Conservation (phyloP, 2,797 vertebrate genomes). For the Phrynocephalus vlangalii region DNA sequence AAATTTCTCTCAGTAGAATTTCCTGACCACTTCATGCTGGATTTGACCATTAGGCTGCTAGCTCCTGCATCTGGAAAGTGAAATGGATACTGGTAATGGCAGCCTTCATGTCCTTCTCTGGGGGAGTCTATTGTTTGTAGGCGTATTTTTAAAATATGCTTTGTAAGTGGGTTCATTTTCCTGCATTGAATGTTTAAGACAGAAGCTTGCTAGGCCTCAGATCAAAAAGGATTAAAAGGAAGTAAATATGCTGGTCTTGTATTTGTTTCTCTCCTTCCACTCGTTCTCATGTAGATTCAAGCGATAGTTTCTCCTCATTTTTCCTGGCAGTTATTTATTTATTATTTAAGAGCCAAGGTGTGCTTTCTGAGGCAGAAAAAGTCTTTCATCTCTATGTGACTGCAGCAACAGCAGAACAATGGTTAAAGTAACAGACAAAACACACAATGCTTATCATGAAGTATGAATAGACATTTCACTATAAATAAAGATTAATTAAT, state of each 20-base stretch:
- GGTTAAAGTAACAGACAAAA: constrained; percentile 67
- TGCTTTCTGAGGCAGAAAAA: constrained; percentile 62
- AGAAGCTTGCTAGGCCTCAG: not conserved
- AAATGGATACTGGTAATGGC: constrained; percentile 9
- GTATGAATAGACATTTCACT: not conserved
- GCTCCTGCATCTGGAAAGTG: constrained; percentile 16
- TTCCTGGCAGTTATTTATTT: constrained; percentile 61
- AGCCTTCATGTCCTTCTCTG: not conserved
- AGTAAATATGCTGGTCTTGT: not conserved
- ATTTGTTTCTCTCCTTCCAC: not conserved
- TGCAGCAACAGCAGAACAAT: constrained; percentile 55
- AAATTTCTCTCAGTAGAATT: not conserved
- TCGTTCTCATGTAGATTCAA: not conserved
- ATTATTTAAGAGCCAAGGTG: constrained; percentile 57
- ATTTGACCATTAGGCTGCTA: not conserved
- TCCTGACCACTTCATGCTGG: not conserved
- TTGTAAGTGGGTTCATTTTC: constrained; percentile 5
- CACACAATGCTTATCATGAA: constrained; percentile 44
- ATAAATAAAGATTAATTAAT: not conserved
- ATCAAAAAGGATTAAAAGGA: not conserved
- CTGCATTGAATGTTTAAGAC: not conserved
- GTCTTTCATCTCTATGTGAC: constrained; percentile 65
- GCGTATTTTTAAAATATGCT: constrained; percentile 1
- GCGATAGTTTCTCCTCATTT: constrained; percentile 34
- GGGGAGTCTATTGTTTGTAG: constrained; percentile 6